Evolutionary conservation across 2,888 invertebrate species (phyloP).

Genomic region (Cacoxenus indagator): DNA sequence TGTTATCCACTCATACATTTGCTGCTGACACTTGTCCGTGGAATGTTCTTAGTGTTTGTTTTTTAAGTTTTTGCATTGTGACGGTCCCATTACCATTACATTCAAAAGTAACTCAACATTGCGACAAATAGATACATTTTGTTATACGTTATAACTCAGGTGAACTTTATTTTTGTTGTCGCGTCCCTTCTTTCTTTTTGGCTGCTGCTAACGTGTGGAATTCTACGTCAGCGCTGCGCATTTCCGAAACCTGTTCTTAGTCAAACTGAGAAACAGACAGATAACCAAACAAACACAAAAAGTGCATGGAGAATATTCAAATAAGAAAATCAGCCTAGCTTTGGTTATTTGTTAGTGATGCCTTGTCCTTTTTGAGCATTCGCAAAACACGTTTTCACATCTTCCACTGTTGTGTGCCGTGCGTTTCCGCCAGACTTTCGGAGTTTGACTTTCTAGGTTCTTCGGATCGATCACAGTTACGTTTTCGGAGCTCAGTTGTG

Average conservation of each 20-base stretch:
- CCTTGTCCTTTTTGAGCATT: neutral
- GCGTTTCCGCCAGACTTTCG: too few species aligned
- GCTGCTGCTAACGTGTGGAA: constrained; percentile 20
- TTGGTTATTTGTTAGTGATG: neutral
- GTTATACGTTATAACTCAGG: too few species aligned
- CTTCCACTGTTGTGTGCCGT: too few species aligned
- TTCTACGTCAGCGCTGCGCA: constrained; percentile 5
- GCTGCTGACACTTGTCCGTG: too few species aligned
- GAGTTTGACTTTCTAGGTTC: neutral
- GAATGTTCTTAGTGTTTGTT: too few species aligned
- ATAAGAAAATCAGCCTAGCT: constrained; percentile 11
- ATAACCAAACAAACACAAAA: neutral
- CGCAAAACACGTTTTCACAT: too few species aligned
- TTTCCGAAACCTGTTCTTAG: constrained; percentile 8
- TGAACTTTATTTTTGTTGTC: constrained; percentile 37
- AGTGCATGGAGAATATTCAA: neutral
- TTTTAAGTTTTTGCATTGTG: too few species aligned
- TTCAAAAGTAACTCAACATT: constrained; percentile 27
- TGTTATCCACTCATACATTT: constrained; percentile 1
- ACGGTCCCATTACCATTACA: too few species aligned
- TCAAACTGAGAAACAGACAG: neutral
- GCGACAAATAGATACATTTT: constrained; percentile 12
- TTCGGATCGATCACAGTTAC: neutral
- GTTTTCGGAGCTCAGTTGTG: too few species aligned
- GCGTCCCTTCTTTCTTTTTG: neutral